Evolutionary conservation across 2,797 vertebrate species (phyloP).

Genomic region (Nyctalus aviator): DNA sequence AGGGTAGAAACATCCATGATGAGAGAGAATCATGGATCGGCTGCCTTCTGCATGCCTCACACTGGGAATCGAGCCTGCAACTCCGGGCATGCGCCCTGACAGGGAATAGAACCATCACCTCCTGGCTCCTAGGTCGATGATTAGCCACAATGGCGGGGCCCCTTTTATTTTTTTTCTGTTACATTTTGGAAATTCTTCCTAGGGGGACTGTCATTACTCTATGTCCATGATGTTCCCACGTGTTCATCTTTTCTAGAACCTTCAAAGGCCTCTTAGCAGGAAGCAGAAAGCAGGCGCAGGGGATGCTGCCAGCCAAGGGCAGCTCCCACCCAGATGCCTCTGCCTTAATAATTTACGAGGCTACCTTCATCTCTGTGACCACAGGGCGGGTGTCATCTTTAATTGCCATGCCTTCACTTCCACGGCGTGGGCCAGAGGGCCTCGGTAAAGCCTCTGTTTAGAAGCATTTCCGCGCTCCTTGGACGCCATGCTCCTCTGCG

Average conservation of each 20-base stretch:
- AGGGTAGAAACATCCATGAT: too few relatives aligned
- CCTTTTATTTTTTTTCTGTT: background rate
- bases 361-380: background rate
- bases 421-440: background rate
- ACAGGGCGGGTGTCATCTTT: background rate
- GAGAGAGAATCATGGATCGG: background rate
- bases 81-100: too few relatives aligned
- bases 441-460: background rate
- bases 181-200: background rate
- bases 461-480: background rate
- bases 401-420: background rate
- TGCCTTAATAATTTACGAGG: background rate
- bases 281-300: background rate
- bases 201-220: background rate
- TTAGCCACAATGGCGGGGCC: too few relatives aligned
- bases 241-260: background rate
- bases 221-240: background rate
- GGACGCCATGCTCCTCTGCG: background rate
- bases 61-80: too few relatives aligned
- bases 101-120: too few relatives aligned
- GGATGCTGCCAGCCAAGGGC: background rate
- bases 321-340: background rate
- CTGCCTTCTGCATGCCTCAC: too few relatives aligned
- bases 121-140: background rate
- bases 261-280: background rate